Conservation (phyloP, 2,797 vertebrate genomes). For the Apogon talboti region DNA sequence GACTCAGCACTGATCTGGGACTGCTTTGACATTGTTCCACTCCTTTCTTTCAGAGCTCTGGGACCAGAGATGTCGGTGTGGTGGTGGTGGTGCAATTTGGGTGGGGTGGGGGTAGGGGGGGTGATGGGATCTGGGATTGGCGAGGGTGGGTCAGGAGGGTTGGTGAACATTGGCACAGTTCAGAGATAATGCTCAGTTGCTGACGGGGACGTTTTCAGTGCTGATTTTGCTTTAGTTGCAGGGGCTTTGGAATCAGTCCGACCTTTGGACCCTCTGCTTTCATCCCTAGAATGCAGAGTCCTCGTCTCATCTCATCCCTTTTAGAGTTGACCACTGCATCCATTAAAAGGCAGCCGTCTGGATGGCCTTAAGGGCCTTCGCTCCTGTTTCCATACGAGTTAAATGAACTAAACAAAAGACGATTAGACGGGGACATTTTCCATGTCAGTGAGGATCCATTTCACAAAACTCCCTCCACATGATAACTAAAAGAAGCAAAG, state of each 20-base stretch:
- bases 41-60: slow-evolving; percentile 61
- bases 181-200: slow-evolving; percentile 70
- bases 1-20: slow-evolving; percentile 34
- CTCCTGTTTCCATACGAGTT: slow-evolving; percentile 62
- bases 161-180: slow-evolving; percentile 60
- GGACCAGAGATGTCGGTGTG: slow-evolving; percentile 32
- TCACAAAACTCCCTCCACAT: slow-evolving; percentile 52
- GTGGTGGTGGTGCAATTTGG: not conserved
- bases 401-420: slow-evolving; percentile 80
- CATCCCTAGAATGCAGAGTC: slow-evolving; percentile 68
- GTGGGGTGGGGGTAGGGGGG: no score
- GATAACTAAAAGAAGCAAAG: slow-evolving; percentile 47
- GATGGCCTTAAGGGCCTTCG: slow-evolving; percentile 56
- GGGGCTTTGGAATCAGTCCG: slow-evolving; percentile 60
- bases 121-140: slow-evolving; percentile 19
- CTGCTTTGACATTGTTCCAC: slow-evolving; percentile 68
- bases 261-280: slow-evolving; percentile 70
- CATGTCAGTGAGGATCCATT: slow-evolving; percentile 71
- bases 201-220: slow-evolving; percentile 77
- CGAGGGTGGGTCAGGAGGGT: slow-evolving; percentile 39
- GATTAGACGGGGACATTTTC: slow-evolving; percentile 83
- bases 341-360: slow-evolving; percentile 74
- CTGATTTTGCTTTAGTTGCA: slow-evolving; percentile 72
- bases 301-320: slow-evolving; percentile 55
- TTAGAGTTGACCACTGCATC: slow-evolving; percentile 70